Base-by-base conservation (phyloP, 2,888 invertebrate species). In the Thera britannica region DNA sequence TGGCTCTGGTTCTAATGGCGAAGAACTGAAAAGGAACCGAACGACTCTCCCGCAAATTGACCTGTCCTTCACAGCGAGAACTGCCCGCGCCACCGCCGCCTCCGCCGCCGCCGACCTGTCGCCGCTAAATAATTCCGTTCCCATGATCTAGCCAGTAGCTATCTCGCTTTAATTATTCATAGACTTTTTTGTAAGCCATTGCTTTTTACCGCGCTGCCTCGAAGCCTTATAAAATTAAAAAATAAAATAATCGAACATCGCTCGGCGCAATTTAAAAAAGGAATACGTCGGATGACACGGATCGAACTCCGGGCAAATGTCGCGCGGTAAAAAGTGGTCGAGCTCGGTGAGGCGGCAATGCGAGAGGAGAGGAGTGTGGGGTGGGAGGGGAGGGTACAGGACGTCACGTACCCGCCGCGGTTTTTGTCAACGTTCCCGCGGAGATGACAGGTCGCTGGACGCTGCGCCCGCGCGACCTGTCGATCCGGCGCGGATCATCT, bases 291-390 rank as follows among this genome's bases (percentile, higher is more conserved):
- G 91, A 92, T 93, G 93, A 93, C 93, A 93, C 90, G 93, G 93
- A 92, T 92, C 93, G 93, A 93, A 93, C 93, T 93, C 93, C 90
- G 93, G 93, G 93, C 93, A 93, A 93, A 93, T 93, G 93, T 93
- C 93, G 93, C 93, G 90, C 89, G 86, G 89, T 93, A 93, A 93
- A 93, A 93, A 93, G 92, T 91, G 90, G 93, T 93, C 90, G 87
- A 85, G 84, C 86, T 75, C 71, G 77, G 55, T 48, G 62, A 62
- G 75, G 79, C 66, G 72, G 75, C 61, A 75, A 65, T 67, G 72
- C 46, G 72, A 70, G 67, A 72, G 74, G 71, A 51, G 77, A 23
- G 63, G 66, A 64, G 69, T 60, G 70, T 74, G 68, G 57, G 72
- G 74, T 70, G 70, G 73, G 67, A 68, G 71, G 65, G 72, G 75